Evolutionary conservation across 2,888 invertebrate genomes (phyloP).

Genomic region (Phortica magna): DNA sequence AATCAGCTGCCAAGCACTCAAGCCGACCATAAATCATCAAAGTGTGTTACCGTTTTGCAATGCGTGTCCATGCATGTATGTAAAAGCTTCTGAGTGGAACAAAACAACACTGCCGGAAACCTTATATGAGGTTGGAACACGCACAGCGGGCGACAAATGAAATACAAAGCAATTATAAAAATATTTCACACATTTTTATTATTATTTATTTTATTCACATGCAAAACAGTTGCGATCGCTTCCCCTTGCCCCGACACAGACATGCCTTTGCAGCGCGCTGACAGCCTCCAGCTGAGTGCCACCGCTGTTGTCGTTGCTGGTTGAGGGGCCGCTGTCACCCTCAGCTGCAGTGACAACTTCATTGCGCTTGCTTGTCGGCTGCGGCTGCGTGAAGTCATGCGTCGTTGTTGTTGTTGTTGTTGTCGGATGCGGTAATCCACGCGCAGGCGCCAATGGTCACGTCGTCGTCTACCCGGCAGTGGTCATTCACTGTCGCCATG

Average conservation of each 20-base stretch:
- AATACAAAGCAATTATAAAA: constrained; percentile 5
- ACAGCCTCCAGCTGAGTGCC: background rate
- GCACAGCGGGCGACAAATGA: background rate
- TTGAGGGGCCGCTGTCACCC: background rate
- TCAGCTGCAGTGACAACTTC: background rate
- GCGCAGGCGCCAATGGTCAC: background rate
- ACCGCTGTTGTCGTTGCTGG: background rate
- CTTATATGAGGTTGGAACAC: background rate
- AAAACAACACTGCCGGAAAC: background rate
- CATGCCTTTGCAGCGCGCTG: background rate
- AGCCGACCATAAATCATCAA: too few relatives aligned
- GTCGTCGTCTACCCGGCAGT: background rate
- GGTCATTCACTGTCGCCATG: constrained; percentile 5
- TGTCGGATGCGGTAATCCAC: too few relatives aligned
- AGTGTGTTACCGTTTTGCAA: too few relatives aligned
- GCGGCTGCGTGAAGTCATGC: too few relatives aligned
- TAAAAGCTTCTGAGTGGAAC: too few relatives aligned
- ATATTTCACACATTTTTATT: constrained; percentile 1
- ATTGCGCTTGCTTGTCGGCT: too few relatives aligned
- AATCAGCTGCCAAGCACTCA: too few relatives aligned
- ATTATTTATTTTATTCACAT: background rate
- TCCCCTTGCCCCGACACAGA: too few relatives aligned
- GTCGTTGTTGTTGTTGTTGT: too few relatives aligned
- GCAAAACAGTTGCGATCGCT: constrained; percentile 10
- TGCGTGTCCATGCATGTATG: too few relatives aligned